phyloP scores from a whole-genome alignment of 2,113 vertebrate genomes.

The Cinclus cinclus region DNA sequence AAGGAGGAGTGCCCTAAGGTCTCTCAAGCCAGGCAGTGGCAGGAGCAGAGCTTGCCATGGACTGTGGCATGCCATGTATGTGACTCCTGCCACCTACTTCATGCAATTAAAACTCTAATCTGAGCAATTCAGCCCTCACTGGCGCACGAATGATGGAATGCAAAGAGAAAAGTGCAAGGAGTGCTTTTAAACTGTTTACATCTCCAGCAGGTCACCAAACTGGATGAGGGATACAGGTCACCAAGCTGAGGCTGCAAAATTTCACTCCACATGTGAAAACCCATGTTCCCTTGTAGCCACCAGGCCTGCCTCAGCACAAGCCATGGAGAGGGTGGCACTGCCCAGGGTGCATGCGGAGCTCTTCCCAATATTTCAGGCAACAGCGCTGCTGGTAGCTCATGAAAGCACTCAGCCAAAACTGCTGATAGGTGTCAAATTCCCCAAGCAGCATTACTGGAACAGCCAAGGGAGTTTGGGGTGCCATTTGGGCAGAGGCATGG shows the following conservation, averaged over 20 bases:
- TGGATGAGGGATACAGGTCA: rapidly evolving
- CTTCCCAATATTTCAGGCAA: not conserved
- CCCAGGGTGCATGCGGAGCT: rapidly evolving
- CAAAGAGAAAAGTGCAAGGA: not conserved
- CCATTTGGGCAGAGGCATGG: not conserved
- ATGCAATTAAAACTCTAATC: not conserved
- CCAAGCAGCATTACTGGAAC: not conserved
- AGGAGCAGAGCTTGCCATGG: not conserved
- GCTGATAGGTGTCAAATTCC: constrained; percentile 23
- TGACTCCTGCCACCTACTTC: not conserved
- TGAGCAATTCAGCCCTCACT: not conserved
- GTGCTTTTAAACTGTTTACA: not conserved
- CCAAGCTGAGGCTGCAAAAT: not conserved
- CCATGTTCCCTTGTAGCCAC: not conserved
- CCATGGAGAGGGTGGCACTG: not conserved
- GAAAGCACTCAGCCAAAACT: not conserved
- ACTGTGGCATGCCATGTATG: not conserved
- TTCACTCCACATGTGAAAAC: rapidly evolving
- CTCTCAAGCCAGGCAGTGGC: not conserved
- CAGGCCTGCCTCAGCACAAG: rapidly evolving
- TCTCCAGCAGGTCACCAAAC: not conserved
- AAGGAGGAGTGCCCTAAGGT: not conserved
- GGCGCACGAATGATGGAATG: not conserved
- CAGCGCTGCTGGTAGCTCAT: not conserved
- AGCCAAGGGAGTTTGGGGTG: not conserved